phyloP scores from a whole-genome alignment of 2,888 invertebrate species.

The Ophion costatus region DNA sequence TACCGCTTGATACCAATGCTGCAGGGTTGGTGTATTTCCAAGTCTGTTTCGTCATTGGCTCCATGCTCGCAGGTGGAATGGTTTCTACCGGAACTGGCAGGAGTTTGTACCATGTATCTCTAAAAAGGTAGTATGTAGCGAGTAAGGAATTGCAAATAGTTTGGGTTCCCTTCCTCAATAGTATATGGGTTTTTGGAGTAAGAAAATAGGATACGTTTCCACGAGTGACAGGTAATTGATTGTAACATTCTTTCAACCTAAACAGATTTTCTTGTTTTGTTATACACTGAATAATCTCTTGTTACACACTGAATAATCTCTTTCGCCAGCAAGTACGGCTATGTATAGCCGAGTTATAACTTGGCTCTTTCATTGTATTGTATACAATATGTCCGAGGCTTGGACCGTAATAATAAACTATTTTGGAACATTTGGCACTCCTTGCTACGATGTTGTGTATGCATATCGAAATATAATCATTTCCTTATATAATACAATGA shows the following conservation, averaged over 20 bases:
- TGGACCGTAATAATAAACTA: not conserved
- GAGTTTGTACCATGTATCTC: constrained; percentile 60
- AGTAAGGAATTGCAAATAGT: constrained; percentile 61
- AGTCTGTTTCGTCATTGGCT: not conserved
- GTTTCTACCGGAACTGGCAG: constrained; percentile 9
- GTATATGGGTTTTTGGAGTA: constrained; percentile 21
- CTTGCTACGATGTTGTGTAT: not conserved
- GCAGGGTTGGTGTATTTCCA: too few relatives aligned
- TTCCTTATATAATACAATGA: constrained; percentile 7
- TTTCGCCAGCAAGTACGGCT: too few relatives aligned
- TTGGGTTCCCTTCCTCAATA: constrained; percentile 56
- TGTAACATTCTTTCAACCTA: not conserved
- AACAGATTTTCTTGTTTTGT: not conserved
- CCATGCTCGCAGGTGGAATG: not conserved
- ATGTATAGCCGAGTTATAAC: constrained; percentile 67
- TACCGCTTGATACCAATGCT: too few relatives aligned
- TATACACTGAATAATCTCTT: constrained; percentile 14
- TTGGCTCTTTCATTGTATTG: constrained; percentile 64
- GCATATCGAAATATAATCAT: not conserved
- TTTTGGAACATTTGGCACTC: constrained; percentile 7
- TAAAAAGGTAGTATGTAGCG: constrained; percentile 58
- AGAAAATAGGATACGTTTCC: not conserved
- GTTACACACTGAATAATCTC: constrained; percentile 15
- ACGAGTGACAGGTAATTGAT: not conserved
- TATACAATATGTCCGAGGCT: constrained; percentile 16